Base-by-base conservation (phyloP, 2,797 vertebrate species). In the Alosa sapidissima region DNA sequence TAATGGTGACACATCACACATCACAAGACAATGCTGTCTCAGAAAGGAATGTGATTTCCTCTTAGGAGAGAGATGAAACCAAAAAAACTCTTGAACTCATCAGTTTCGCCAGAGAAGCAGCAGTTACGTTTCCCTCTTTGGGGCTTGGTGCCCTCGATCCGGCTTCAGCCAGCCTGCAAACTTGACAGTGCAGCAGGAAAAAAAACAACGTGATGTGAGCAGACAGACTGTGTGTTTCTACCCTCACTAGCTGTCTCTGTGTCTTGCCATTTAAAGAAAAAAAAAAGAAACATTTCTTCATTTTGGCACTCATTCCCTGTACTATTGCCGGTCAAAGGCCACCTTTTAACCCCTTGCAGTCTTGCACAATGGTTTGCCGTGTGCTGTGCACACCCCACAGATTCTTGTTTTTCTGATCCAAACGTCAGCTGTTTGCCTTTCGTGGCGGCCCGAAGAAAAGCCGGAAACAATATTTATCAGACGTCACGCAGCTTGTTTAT, bases 391-490 rank as follows among this genome's bases (percentile, higher is more conserved):
- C 36, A 75, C 36, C 36, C 13, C 36, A 75, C 68, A 36, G 3
- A 7, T 75, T 45, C 19, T 83, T 33, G 68, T 85, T 84, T 62
- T 84, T 62, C n/a, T 47, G 16, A 28, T 28, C 49, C 5, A 19
- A 75, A 13, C n/a, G 24, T 68, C 83, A 13, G 4, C 3, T 83
- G 62, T 84, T 87, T 83, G 72, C 60, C 33, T 81, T n/a, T 81
- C 81, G 81, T 58, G 9, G 36, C 48, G 47, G 81, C 60, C 24
- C 72, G 28, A 87, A 84, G 84, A 86, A 81, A 85, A 55, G 81
- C 62, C 51, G 83, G 86, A 87, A 87, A 87, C 86, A 86, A 84
- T 88, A 84, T 85, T 86, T 88, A 86, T 85, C n/a, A 21, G 60
- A 81, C 58, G 49, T 52, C 62, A 62, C 41, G 81, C 68, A 24